Percentiles rank a stretch among this genome's conserved stretches.
Conservation (phyloP, 2,797 vertebrate genomes). For the Phyllotis vaccarum region DNA sequence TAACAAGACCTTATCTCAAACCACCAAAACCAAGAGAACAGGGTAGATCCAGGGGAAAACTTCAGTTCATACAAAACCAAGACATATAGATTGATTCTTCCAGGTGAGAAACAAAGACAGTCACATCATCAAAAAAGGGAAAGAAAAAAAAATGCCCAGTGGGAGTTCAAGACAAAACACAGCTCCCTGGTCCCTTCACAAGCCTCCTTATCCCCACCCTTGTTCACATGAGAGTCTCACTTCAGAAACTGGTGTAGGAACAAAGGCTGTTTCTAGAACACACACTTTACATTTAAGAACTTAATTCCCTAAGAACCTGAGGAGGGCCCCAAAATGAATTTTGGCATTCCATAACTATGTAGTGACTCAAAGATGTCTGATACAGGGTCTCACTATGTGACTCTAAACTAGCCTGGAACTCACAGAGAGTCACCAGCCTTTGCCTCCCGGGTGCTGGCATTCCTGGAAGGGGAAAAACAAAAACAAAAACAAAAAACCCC, state of each 20-base stretch:
- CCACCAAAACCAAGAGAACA: background rate
- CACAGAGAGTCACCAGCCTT: background rate
- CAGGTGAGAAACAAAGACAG: slow-evolving; percentile 35
- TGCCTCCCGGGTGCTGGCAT: background rate
- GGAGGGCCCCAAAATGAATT: background rate
- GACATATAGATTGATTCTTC: background rate
- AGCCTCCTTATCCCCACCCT: slow-evolving; percentile 4
- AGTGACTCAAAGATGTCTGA: background rate
- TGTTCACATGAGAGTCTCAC: background rate
- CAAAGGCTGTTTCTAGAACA: slow-evolving; percentile 41
- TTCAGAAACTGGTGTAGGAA: background rate
- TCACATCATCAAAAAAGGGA: background rate
- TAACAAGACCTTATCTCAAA: background rate
- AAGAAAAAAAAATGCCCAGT: background rate
- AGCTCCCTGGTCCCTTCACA: background rate
- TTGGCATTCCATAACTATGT: background rate
- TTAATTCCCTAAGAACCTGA: slow-evolving; percentile 24
- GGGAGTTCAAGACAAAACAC: background rate
- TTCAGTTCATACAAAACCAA: background rate
- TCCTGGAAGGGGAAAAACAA: background rate
- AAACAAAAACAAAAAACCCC: background rate
- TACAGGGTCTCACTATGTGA: background rate
- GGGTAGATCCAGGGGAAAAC: too few relatives aligned
- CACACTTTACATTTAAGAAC: background rate
- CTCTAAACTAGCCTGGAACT: background rate